Evolutionary conservation across 2,888 invertebrate genomes (phyloP).

Genomic region (Cerceris ruficornis): DNA sequence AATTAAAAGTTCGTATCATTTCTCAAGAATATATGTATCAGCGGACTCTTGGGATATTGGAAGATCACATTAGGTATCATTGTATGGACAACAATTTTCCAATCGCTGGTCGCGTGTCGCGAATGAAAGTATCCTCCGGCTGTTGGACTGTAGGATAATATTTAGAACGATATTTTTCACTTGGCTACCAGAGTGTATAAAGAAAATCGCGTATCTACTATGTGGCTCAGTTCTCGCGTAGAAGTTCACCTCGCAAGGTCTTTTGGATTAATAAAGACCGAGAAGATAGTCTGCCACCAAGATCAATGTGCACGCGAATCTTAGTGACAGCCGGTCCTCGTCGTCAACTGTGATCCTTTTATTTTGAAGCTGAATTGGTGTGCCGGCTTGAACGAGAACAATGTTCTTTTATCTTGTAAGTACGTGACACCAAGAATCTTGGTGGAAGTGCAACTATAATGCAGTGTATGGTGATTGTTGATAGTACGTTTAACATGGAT

Average conservation of each 20-base stretch:
- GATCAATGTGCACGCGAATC: constrained; percentile 58
- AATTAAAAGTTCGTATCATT: no score
- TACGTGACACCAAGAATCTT: constrained; percentile 40
- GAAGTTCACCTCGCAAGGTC: constrained; percentile 75
- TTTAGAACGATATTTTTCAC: constrained; percentile 82
- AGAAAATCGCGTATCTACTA: constrained; percentile 81
- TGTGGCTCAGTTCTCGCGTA: constrained; percentile 80
- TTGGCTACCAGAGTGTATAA: constrained; percentile 82
- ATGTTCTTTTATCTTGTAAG: constrained; percentile 77
- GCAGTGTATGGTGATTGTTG: constrained; percentile 16
- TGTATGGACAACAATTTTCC: constrained; percentile 76
- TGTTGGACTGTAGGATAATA: constrained; percentile 77
- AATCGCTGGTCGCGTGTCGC: constrained; percentile 78
- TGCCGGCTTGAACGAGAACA: constrained; percentile 43
- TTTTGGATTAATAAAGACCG: constrained; percentile 43
- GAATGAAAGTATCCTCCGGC: constrained; percentile 80
- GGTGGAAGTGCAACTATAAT: constrained; percentile 24
- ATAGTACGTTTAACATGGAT: not conserved
- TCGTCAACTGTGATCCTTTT: constrained; percentile 34
- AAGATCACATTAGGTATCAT: constrained; percentile 27
- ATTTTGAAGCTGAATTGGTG: constrained; percentile 42
- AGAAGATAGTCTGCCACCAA: constrained; percentile 28
- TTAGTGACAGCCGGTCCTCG: constrained; percentile 42
- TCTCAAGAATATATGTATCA: not conserved
- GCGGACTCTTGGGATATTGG: constrained; percentile 27